Percentiles rank a stretch among this genome's conserved stretches.
Conservation (phyloP, 1,140 invertebrate species). For the Sarcophaga peregrina region DNA sequence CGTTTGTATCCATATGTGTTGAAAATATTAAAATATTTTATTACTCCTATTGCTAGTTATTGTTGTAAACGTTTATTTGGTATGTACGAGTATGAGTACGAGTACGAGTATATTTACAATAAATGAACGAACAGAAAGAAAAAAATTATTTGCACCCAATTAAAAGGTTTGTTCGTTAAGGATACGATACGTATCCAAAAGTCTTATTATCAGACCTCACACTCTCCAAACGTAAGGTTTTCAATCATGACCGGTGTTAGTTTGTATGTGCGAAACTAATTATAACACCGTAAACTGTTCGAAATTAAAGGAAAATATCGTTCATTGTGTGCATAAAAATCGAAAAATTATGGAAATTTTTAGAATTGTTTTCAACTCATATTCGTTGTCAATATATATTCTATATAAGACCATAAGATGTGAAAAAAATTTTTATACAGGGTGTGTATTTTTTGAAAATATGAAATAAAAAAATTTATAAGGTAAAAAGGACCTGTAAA, state of each 20-base stretch:
- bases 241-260: neutral
- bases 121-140: neutral
- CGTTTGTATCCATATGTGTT: slow-evolving; percentile 9
- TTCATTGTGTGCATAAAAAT: slow-evolving; percentile 65
- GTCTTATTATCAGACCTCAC: neutral
- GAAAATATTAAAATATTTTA: slow-evolving; percentile 28
- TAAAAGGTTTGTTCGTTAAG: neutral
- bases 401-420: too few species aligned
- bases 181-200: neutral
- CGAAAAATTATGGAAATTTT: slow-evolving; percentile 66
- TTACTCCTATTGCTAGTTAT: too few species aligned
- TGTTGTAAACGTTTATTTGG: too few species aligned
- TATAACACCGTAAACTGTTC: slow-evolving; percentile 50
- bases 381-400: too few species aligned
- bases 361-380: neutral
- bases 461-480: too few species aligned
- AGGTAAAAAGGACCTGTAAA: too few species aligned
- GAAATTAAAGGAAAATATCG: slow-evolving; percentile 53
- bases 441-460: too few species aligned
- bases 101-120: too few species aligned
- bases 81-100: too few species aligned
- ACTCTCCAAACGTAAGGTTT: neutral
- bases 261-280: slow-evolving; percentile 53
- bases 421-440: too few species aligned
- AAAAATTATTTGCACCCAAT: slow-evolving; percentile 28